Percentiles rank a stretch among this genome's conserved stretches.
Conservation (phyloP, 2,797 vertebrate genomes). For the Danio aesculapii region DNA sequence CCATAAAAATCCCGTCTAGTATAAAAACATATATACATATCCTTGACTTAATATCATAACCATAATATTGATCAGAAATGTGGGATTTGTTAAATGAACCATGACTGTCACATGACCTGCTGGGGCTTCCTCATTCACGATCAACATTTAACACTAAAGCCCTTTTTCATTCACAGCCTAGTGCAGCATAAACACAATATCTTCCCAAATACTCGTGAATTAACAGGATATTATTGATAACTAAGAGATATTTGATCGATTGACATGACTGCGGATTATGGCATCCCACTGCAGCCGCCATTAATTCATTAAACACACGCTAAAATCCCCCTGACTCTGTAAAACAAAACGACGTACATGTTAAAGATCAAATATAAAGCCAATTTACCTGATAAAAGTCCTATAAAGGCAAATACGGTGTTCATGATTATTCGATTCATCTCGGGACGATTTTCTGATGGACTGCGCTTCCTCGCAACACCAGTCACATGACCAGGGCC, state of each 20-base stretch:
- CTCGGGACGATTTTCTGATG: conserved; percentile 4
- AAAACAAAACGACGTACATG: neutral
- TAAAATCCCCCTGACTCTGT: neutral
- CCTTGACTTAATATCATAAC: neutral
- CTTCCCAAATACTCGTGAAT: neutral
- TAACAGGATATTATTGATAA: rapidly evolving
- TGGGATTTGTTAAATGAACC: neutral
- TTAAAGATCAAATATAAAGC: neutral
- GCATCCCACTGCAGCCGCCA: conserved; percentile 22
- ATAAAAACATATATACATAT: neutral
- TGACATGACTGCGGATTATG: neutral
- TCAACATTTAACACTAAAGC: neutral
- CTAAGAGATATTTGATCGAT: neutral
- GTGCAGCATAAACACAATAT: neutral
- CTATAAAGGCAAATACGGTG: conserved; percentile 5
- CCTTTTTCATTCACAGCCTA: neutral
- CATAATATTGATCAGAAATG: neutral
- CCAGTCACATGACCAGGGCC: conserved; percentile 50
- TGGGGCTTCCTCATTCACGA: conserved; percentile 20
- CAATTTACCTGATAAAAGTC: conserved; percentile 43
- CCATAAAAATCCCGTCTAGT: neutral
- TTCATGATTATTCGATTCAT: conserved; percentile 47
- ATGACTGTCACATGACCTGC: conserved; percentile 44
- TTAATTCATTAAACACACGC: conserved; percentile 8
- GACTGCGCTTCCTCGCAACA: conserved; percentile 41